These are phyloP conservation scores for Deroplatys truncata DNA, from an alignment of 2,888 invertebrate species.

Conservation along the genomic window DNA sequence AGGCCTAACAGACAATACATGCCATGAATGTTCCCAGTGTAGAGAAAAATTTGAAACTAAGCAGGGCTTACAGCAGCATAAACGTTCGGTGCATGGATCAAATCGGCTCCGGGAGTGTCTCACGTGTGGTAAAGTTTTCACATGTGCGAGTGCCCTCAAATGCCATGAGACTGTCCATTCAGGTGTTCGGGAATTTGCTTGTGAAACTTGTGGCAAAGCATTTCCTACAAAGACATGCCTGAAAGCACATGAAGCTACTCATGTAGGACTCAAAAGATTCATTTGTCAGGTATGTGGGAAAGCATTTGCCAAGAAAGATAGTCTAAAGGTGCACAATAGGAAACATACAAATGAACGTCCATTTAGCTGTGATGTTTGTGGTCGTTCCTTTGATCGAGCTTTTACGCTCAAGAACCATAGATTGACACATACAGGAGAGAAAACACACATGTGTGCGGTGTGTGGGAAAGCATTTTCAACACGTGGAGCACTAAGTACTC, in stretches of 20 bases:
- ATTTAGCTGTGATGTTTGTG: conserved; percentile 28
- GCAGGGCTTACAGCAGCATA: not conserved
- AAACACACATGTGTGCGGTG: conserved; percentile 18
- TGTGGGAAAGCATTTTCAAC: conserved; percentile 22
- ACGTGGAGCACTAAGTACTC: conserved; percentile 16
- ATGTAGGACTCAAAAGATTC: conserved; percentile 12
- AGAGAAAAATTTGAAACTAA: not conserved
- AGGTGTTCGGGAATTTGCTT: conserved; percentile 15
- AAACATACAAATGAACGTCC: conserved; percentile 26
- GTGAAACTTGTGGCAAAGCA: conserved; percentile 23
- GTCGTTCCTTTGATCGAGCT: conserved; percentile 13
- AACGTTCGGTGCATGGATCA: not conserved
- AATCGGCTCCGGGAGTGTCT: conserved; percentile 18
- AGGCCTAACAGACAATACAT: not conserved
- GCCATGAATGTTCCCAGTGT: not conserved
- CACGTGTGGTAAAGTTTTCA: conserved; percentile 25
- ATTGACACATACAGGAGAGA: conserved; percentile 18
- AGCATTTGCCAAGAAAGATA: conserved; percentile 26
- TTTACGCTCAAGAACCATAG: conserved; percentile 20
- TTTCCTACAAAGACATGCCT: conserved; percentile 26
- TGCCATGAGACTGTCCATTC: conserved; percentile 21
- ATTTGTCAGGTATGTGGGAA: conserved; percentile 16
- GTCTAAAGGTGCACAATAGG: conserved; percentile 25
- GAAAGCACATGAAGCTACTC: conserved; percentile 14
- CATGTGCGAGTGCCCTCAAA: conserved; percentile 22